phyloP scores from a whole-genome alignment of 1,140 invertebrate species.

The Papilio helenus region DNA sequence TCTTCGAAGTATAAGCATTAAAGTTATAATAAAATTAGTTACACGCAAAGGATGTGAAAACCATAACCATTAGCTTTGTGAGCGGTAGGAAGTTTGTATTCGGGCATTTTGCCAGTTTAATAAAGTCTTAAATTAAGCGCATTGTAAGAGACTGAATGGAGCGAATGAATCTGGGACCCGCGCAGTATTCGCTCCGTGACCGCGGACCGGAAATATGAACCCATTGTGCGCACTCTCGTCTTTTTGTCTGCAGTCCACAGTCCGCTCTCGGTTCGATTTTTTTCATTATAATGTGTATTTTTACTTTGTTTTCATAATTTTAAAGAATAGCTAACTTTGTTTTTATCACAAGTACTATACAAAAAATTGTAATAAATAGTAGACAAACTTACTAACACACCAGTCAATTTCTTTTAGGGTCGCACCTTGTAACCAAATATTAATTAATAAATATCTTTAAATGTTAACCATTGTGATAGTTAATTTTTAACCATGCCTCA shows the following conservation, averaged over 20 bases:
- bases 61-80: slow-evolving; percentile 11
- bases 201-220: slow-evolving; percentile 67
- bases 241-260: slow-evolving; percentile 52
- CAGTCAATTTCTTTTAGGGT: not conserved
- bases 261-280: slow-evolving; percentile 36
- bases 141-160: slow-evolving; percentile 54
- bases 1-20: not conserved
- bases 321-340: not conserved
- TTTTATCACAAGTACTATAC: not conserved
- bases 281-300: slow-evolving; percentile 52
- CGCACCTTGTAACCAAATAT: no score
- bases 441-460: not conserved
- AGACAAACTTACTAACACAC: not conserved
- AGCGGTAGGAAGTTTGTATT: slow-evolving; percentile 39
- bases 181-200: slow-evolving; percentile 46
- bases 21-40: slow-evolving; percentile 20
- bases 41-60: slow-evolving; percentile 22
- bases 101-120: slow-evolving; percentile 58
- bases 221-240: slow-evolving; percentile 61
- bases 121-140: slow-evolving; percentile 42
- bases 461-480: not conserved
- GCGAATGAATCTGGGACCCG: slow-evolving; percentile 53
- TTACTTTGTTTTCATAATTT: slow-evolving; percentile 34
- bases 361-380: not conserved
- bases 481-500: not conserved